These are phyloP conservation scores for Autographa pulchrina DNA, from an alignment of 2,888 invertebrate species.

Conservation along the genomic window DNA sequence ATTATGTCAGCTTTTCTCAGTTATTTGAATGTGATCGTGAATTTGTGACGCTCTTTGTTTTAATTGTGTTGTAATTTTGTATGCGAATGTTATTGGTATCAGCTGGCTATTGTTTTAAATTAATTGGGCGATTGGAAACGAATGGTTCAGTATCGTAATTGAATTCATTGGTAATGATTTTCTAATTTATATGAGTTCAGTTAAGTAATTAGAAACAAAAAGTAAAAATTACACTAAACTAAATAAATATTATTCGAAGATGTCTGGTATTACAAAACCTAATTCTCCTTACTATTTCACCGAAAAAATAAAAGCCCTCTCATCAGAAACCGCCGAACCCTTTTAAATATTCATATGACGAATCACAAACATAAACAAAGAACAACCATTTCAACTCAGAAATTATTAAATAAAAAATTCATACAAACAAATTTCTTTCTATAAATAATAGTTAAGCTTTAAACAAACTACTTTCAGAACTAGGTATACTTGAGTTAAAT, in stretches of 20 bases:
- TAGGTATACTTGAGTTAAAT: slow-evolving; percentile 19
- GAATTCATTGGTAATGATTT: background rate
- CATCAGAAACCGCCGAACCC: background rate
- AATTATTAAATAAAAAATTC: background rate
- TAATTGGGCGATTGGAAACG: slow-evolving; percentile 8
- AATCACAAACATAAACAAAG: background rate
- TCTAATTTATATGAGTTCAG: background rate
- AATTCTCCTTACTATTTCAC: background rate
- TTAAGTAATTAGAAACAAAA: background rate
- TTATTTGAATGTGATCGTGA: slow-evolving; percentile 42
- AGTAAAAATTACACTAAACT: no score
- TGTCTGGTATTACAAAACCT: background rate
- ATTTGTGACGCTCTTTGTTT: slow-evolving; percentile 28
- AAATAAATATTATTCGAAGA: background rate
- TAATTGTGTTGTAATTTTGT: slow-evolving; percentile 33
- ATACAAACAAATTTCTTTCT: slow-evolving; percentile 7
- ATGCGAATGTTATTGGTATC: slow-evolving; percentile 7
- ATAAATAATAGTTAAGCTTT: background rate
- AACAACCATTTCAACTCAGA: background rate
- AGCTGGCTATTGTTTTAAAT: slow-evolving; percentile 8
- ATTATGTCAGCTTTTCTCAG: slow-evolving; percentile 48
- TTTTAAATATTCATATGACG: slow-evolving; percentile 1
- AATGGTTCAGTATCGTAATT: background rate
- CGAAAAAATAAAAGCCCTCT: background rate
- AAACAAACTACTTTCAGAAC: slow-evolving; percentile 23